phyloP scores from a whole-genome alignment of 2,888 invertebrate species.

The Mesodorylaimus sp. region DNA sequence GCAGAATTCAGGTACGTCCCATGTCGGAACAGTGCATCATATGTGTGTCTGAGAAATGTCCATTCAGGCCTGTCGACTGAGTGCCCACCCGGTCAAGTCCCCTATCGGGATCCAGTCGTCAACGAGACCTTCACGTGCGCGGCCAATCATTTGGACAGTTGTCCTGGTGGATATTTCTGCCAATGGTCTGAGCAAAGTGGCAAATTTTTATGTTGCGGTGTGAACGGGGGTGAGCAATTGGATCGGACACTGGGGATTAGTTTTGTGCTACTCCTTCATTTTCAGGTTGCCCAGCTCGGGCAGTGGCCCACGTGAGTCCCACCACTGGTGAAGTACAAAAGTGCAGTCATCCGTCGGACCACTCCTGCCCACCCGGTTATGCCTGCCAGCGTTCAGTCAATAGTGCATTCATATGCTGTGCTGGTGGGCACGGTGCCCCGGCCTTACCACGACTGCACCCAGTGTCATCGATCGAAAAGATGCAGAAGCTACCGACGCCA shows the following conservation, averaged over 20 bases:
- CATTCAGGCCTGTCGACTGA: too few species aligned
- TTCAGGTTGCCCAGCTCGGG: not conserved
- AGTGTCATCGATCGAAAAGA: too few species aligned
- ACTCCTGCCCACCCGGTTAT: not conserved
- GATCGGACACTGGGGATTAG: too few species aligned
- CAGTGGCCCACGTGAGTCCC: not conserved
- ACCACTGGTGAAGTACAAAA: not conserved
- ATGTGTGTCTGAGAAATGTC: too few species aligned
- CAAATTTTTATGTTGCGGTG: conserved; percentile 1
- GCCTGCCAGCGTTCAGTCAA: too few species aligned
- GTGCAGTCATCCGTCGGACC: not conserved
- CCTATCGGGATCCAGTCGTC: not conserved
- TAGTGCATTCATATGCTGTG: too few species aligned
- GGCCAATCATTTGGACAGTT: not conserved
- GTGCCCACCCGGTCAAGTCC: not conserved
- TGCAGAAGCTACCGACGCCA: too few species aligned
- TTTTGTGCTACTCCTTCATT: not conserved
- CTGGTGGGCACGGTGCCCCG: too few species aligned
- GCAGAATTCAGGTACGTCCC: too few species aligned
- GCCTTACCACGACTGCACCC: too few species aligned
- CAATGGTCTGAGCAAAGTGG: not conserved
- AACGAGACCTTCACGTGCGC: not conserved
- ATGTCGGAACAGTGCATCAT: too few species aligned
- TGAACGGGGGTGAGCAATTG: not conserved
- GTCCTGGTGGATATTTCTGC: conserved; percentile 8